These are phyloP conservation scores for Siniperca knerii DNA, from an alignment of 2,113 vertebrate species.

Conservation along the genomic window DNA sequence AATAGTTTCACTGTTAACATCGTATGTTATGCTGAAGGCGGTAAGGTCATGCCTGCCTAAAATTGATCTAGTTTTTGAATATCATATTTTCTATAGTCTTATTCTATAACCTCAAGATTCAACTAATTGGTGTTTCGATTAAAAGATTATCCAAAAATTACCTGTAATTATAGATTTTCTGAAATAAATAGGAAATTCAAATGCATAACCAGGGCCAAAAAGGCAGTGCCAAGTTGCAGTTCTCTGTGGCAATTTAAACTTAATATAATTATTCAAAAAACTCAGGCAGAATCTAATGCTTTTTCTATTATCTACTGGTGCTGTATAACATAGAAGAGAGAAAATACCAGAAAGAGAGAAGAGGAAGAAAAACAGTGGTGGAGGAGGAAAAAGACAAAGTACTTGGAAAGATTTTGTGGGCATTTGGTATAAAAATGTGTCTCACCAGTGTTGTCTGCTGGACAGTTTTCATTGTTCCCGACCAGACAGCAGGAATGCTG, in stretches of 20 bases:
- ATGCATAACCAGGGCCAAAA: neutral
- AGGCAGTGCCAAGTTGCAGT: neutral
- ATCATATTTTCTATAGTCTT: neutral
- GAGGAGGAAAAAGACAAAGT: neutral
- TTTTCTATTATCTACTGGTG: too few species aligned
- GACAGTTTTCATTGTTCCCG: conserved; percentile 64
- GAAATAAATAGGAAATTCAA: neutral
- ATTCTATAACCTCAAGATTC: neutral
- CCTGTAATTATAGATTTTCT: neutral
- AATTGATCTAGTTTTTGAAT: neutral
- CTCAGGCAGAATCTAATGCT: neutral
- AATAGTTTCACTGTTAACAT: neutral
- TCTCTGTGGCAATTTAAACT: too few species aligned
- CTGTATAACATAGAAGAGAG: neutral
- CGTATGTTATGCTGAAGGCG: neutral
- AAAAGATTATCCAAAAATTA: neutral
- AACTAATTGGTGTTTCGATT: neutral
- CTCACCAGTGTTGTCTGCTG: conserved; percentile 77
- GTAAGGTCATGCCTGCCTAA: neutral
- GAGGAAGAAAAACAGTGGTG: neutral
- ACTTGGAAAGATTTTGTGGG: conserved; percentile 9
- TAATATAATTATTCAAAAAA: too few species aligned
- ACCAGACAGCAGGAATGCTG: conserved; percentile 75
- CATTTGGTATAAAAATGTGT: conserved; percentile 6
- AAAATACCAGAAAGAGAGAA: neutral